A percentile compares a stretch with the other conserved stretches of the same genome.
Evolutionary conservation across 2,888 invertebrate species (phyloP).

Genomic region (Sipha maydis): DNA sequence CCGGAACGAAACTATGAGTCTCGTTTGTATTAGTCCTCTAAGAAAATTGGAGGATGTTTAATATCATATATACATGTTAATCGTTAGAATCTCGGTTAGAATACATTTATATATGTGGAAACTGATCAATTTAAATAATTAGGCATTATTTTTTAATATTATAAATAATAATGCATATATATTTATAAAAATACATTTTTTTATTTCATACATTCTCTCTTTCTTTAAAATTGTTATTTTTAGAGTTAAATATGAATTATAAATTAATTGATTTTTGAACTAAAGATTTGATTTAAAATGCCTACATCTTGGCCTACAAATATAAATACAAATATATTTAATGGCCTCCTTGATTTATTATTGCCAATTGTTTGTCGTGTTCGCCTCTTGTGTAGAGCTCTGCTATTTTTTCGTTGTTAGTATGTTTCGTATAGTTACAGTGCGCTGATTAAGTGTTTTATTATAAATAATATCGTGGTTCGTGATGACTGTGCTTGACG

Average conservation of each 20-base stretch:
- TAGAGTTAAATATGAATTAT: too few relatives aligned
- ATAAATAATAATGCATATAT: too few relatives aligned
- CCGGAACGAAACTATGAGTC: slow-evolving; percentile 4
- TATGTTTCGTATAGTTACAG: not conserved
- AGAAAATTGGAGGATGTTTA: not conserved
- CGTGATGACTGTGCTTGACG: too few relatives aligned
- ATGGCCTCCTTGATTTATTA: too few relatives aligned
- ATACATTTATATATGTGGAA: not conserved
- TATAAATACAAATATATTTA: too few relatives aligned
- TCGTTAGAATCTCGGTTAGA: not conserved
- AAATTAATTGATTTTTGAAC: too few relatives aligned
- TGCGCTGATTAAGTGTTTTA: not conserved
- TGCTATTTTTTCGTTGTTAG: not conserved
- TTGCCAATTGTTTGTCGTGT: too few relatives aligned
- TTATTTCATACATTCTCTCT: too few relatives aligned
- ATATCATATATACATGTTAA: not conserved
- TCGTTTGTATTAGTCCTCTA: not conserved
- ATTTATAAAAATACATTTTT: too few relatives aligned
- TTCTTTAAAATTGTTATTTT: too few relatives aligned
- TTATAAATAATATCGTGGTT: not conserved
- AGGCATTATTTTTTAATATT: not conserved
- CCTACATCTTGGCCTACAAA: too few relatives aligned
- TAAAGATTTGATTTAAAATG: too few relatives aligned
- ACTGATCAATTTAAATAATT: not conserved
- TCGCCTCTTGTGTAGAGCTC: not conserved